Evolutionary conservation across 1,140 invertebrate genomes (phyloP).

Genomic region (Zaprionus ornatus): DNA sequence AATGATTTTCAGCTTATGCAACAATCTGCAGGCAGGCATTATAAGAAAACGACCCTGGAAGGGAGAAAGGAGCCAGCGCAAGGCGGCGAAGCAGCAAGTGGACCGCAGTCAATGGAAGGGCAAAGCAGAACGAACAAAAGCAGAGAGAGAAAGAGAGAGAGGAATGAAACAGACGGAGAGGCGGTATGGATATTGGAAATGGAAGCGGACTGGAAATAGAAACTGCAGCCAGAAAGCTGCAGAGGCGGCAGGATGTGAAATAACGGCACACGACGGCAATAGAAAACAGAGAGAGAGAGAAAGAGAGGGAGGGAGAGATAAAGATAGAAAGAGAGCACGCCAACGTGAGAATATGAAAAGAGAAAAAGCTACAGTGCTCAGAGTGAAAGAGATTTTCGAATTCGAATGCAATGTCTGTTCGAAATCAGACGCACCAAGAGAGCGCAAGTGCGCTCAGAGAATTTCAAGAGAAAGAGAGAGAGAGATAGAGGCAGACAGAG

Average conservation of each 20-base stretch:
- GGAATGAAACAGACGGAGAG: not conserved
- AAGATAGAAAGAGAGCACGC: not conserved
- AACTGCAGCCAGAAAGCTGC: constrained; percentile 63
- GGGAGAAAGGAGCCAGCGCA: constrained; percentile 31
- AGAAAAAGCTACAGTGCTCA: not conserved
- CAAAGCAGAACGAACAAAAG: constrained; percentile 11
- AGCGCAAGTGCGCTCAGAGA: not conserved
- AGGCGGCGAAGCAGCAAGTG: constrained; percentile 72
- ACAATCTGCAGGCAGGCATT: constrained; percentile 63
- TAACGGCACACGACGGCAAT: constrained; percentile 54
- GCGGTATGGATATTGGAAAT: constrained; percentile 39
- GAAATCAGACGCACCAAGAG: constrained; percentile 36
- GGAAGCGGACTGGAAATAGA: constrained; percentile 46
- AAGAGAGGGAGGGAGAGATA: constrained; percentile 1
- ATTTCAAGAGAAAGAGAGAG: constrained; percentile 25
- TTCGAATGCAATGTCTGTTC: constrained; percentile 48
- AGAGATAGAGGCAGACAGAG: constrained; percentile 31
- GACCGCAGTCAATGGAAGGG: constrained; percentile 66
- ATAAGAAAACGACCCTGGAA: constrained; percentile 66
- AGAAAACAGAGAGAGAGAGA: not conserved
- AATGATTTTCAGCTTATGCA: constrained; percentile 68
- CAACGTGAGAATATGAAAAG: not conserved
- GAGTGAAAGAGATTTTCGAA: constrained; percentile 44
- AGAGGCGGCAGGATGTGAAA: constrained; percentile 47
- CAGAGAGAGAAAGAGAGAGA: not conserved